Evolutionary conservation across 2,113 vertebrate genomes (phyloP), one percentile per base, ranked within the genome.

Genomic region (Albula goreensis): DNA sequence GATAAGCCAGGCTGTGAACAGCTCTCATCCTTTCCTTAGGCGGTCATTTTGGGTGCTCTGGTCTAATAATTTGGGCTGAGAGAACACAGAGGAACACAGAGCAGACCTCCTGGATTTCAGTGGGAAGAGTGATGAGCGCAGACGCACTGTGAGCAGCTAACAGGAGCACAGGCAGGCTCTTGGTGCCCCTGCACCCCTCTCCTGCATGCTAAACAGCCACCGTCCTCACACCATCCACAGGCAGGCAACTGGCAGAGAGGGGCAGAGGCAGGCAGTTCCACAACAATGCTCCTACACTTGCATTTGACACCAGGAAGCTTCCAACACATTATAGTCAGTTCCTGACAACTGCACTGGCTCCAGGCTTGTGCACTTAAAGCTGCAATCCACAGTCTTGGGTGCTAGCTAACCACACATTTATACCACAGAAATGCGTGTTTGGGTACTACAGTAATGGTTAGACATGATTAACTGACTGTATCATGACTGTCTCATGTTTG

Each of bases 121-220:
- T 83, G 86, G 52, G 19, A 87, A 48, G 86, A 88, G 87, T 77
- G 90, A 83, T 82, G 90, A 89, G 90, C 89, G 84, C 22, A 84
- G 90, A 85, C 85, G 70, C 10, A 5, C 84, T 86, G 88, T 91
- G n/a, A n/a, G 70, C 88, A 84, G 89, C 88, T 87, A 89, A 70
- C 87, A 89, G 70, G 70, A 25, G 31, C n/a, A 86, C 89, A 90
- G 90, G 85, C 89, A 89, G 91, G 93, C 91, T 92, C 88, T 89
- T 86, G 90, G 83, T 89, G n/a, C 79, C 81, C 85, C 66, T 22
- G 86, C 31, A n/a, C 81, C 79, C 22, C 80, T 84, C 66, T 89
- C 83, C 87, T 92, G 93, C 83, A 93, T 92, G 89, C 89, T 83
- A 91, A 94, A 85, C 91, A 92, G 91, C 83, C 85, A 80, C 74